Percentiles rank a stretch among this genome's conserved stretches.
phyloP scores from a whole-genome alignment of 92 coral and sea anemone species.

The Porites divaricata region DNA sequence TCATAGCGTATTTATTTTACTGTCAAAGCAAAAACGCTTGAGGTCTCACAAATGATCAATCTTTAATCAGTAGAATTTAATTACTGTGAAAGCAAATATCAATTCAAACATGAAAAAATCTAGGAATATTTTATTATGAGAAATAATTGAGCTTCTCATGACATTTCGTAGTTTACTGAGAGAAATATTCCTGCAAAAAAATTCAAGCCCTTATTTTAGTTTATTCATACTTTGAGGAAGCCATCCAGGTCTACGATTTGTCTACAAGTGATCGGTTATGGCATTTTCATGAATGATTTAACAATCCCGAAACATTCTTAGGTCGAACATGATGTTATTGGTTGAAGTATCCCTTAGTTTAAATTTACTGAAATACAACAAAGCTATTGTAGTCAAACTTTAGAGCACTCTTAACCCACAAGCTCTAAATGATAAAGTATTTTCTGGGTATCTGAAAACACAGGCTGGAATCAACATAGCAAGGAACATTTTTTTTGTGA shows the following conservation, averaged over 20 bases:
- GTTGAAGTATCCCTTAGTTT: background rate
- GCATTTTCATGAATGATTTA: slow-evolving; percentile 5
- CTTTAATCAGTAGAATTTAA: background rate
- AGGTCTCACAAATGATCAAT: background rate
- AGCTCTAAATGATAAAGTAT: too few species aligned
- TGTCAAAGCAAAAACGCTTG: background rate
- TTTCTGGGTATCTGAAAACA: background rate
- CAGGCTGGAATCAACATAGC: background rate
- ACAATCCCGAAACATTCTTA: background rate
- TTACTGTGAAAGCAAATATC: background rate
- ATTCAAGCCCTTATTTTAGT: too few species aligned
- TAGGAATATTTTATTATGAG: background rate
- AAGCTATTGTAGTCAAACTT: background rate
- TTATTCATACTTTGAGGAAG: background rate
- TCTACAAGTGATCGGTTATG: background rate
- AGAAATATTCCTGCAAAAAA: background rate
- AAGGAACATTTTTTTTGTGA: background rate
- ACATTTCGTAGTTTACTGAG: too few species aligned
- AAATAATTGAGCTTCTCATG: too few species aligned
- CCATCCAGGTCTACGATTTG: background rate
- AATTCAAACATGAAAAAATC: background rate
- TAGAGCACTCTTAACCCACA: background rate
- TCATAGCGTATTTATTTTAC: background rate
- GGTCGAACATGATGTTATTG: background rate
- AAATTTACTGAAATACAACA: background rate